Evolutionary conservation across 1,140 invertebrate genomes (phyloP).

Genomic region (Cotesia chilonis): DNA sequence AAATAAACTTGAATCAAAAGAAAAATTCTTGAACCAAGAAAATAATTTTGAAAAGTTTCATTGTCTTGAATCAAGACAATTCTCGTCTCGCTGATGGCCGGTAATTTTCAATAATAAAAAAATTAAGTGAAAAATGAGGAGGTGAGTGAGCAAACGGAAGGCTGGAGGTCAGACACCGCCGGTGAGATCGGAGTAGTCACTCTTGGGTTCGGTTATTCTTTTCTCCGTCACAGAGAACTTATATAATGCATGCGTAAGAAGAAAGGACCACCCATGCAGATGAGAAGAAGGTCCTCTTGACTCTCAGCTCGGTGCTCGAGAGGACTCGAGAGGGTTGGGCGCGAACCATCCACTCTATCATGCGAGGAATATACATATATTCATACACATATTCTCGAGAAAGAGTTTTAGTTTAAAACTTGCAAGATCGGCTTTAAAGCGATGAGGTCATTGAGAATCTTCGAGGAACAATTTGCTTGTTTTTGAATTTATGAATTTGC

Average conservation of each 20-base stretch:
- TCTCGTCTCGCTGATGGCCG: too few species aligned
- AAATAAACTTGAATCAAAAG: too few species aligned
- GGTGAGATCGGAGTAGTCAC: constrained; percentile 6
- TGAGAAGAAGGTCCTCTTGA: constrained; percentile 33
- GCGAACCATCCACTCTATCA: constrained; percentile 61
- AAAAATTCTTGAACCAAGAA: too few species aligned
- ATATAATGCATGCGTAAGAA: constrained; percentile 59
- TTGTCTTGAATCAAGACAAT: too few species aligned
- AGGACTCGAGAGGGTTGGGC: constrained; percentile 57
- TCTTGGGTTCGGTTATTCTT: constrained; percentile 15
- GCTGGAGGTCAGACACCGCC: constrained; percentile 3
- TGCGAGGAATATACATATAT: constrained; percentile 47
- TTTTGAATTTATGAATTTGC: too few species aligned
- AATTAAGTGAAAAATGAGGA: background rate
- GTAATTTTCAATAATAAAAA: background rate
- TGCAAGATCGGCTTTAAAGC: too few species aligned
- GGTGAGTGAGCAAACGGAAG: background rate
- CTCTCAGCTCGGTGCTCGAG: constrained; percentile 55
- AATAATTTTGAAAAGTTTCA: too few species aligned
- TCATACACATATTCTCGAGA: background rate
- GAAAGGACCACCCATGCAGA: constrained; percentile 64
- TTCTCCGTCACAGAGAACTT: constrained; percentile 43
- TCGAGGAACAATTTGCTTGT: too few species aligned
- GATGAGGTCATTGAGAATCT: too few species aligned
- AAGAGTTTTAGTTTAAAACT: background rate